phyloP scores from a whole-genome alignment of 2,888 invertebrate genomes.

The Drosophila fulvimacula region DNA sequence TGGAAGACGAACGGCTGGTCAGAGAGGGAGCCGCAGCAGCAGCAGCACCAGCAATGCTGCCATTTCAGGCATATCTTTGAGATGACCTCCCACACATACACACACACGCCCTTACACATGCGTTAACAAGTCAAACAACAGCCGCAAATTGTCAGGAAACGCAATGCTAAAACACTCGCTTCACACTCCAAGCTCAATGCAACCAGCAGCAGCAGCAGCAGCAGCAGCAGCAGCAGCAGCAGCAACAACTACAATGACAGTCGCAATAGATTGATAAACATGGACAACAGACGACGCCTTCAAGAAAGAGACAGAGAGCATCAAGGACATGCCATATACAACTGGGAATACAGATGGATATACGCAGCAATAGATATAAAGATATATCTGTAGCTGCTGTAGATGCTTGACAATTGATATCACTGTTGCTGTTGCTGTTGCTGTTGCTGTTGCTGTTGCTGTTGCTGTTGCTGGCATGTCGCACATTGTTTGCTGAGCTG shows the following conservation, averaged over 20 bases:
- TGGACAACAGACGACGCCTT: conserved; percentile 54
- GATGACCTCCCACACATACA: conserved; percentile 21
- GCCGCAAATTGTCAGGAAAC: conserved; percentile 66
- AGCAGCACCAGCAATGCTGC: conserved; percentile 5
- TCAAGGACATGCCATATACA: conserved; percentile 25
- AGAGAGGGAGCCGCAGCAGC: neutral
- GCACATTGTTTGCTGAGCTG: conserved; percentile 42
- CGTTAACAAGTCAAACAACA: conserved; percentile 37
- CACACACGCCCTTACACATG: neutral
- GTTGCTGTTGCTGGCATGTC: conserved; percentile 38
- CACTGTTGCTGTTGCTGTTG: conserved; percentile 16
- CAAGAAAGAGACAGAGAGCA: conserved; percentile 6
- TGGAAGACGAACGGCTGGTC: conserved; percentile 6
- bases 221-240: conserved; percentile 34
- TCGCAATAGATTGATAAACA: conserved; percentile 74
- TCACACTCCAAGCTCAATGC: neutral
- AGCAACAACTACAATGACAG: conserved; percentile 42
- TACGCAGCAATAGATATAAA: conserved; percentile 1
- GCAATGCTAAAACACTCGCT: conserved; percentile 58
- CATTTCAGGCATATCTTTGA: conserved; percentile 20
- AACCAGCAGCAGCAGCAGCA: conserved; percentile 32
- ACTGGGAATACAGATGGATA: conserved; percentile 7
- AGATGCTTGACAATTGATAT: conserved; percentile 16
- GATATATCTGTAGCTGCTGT: conserved; percentile 7
- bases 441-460: conserved; percentile 16